Base-by-base conservation (phyloP, 23 tunicate species). In the Phallusia fumigata region DNA sequence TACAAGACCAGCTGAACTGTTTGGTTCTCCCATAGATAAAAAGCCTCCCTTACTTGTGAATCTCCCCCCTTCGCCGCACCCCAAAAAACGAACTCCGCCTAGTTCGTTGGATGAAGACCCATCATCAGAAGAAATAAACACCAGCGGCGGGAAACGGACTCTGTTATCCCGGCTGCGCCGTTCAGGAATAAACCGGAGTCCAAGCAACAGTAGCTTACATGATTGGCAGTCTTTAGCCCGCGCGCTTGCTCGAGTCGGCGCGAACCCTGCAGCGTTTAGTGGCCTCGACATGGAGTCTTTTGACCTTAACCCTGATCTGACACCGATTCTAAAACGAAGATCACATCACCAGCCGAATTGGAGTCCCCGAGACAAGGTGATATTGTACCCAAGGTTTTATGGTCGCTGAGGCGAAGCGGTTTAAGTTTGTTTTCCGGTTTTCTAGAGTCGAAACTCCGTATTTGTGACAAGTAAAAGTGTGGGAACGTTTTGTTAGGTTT, bases 191-290 rank as follows among this genome's bases (percentile, higher is more conserved):
- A 52, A 52, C 22, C 74, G 90, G 22, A 79, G 79, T 45, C 47
- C 64, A 31, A 86, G 90, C 35, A 86, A 24, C 75, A 64, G 80
- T 13, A 86, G 90, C 32, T 51, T 87, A 34, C 81, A 82, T 45
- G 92, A 87, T 24, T 94, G 98, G 98, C 73, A 83, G 32, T 94
- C 98, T 58, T 50, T 94, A 24, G 83, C 94, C 24, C 49, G 98
- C 26, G 98, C 98, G 11, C 73, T 94, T 19, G 94, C 93, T 22
- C 83, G 98, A 5, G 97, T 92, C 1, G 91, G 91, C 21, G 85
- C 49, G 0, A 53, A 73, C 19, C 22, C 83, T 31, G 30, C 88
- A 11, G 44, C 69, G 18, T 32, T 72, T n/a, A 45, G 45, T 32
- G 32, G 33, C n/a, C 36, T 73, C 0, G 81, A 76, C 30, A 30